Base-by-base conservation (phyloP, 2,888 invertebrate genomes). In the Trissoscelio sp. region DNA sequence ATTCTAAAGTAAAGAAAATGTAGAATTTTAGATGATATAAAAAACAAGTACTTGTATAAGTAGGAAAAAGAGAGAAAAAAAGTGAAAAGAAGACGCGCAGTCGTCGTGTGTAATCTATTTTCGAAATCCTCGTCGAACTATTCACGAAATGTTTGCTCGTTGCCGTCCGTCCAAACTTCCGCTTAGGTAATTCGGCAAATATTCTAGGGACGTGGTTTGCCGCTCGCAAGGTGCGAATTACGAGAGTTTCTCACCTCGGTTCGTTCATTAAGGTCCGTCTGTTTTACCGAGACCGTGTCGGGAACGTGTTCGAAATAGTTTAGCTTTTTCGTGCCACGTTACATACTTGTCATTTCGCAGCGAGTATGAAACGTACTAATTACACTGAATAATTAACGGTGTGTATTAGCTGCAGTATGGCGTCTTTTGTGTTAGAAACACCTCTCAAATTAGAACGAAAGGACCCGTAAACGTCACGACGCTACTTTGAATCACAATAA, bases 101-200 rank as follows among this genome's bases (percentile, higher is more conserved):
- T 64, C 58, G 69, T 62, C 39, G 62, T 9, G 55, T 58, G 74
- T 64, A 83, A 83, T 74, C 67, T 77, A 75, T 80, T 81, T 79
- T 81, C 72, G 55, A 69, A 77, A 82, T 70, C 57, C 62, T 48
- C 48, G 60, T 78, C 73, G 73, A 83, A 79, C 69, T 79, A 77
- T 82, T 77, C 79, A 70, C 69, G 70, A 87, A 87, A 87, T 85
- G 87, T 84, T 87, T 86, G 86, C 85, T 84, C 83, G 85, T 12
- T 69, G 84, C 85, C 86, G 85, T 85, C 84, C 86, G 85, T 85
- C 86, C 84, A 85, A 89, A 88, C 86, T 88, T 88, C 84, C 84
- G 84, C 82, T 82, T 82, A 82, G 84, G 85, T 87, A 87, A 87
- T 87, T 88, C 87, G 83, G 85, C 86, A 87, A 88, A 89, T 88